Percentiles rank a stretch among this genome's conserved stretches.
Conservation (phyloP, 2,113 vertebrate genomes). For the Solea solea region DNA sequence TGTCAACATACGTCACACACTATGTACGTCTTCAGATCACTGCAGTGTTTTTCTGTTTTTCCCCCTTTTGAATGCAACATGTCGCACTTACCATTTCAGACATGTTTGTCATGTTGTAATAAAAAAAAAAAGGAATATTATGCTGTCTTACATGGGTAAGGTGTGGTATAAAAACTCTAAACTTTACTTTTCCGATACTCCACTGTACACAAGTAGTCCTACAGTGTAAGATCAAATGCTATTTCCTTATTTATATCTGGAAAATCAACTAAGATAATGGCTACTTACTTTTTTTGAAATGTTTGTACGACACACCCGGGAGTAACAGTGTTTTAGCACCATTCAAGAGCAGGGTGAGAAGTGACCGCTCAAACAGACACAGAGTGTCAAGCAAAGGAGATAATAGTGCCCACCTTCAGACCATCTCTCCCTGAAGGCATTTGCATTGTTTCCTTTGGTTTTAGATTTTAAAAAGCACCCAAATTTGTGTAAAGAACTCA, state of each 20-base stretch:
- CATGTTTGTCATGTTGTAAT: background rate
- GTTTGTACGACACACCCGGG: background rate
- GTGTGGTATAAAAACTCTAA: background rate
- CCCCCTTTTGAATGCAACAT: background rate
- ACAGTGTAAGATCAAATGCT: background rate
- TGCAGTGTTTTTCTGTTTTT: background rate
- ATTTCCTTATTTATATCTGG: background rate
- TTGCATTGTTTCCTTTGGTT: background rate
- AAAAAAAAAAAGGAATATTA: background rate
- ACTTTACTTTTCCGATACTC: no score
- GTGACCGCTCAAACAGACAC: no score
- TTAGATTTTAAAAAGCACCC: background rate
- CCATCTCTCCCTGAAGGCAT: background rate
- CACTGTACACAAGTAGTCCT: background rate
- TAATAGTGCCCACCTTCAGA: background rate
- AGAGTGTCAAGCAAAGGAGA: background rate
- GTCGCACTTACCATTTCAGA: background rate
- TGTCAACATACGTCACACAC: slow-evolving; percentile 19
- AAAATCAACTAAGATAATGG: background rate
- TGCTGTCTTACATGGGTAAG: background rate
- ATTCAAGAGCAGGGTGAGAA: no score
- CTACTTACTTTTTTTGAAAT: background rate
- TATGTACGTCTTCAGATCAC: background rate
- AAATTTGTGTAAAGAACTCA: background rate
- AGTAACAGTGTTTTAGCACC: no score